A percentile compares a stretch with the other conserved stretches of the same genome.
Conservation (phyloP, 2,113 vertebrate genomes). For the Daphoenositta chrysoptera region DNA sequence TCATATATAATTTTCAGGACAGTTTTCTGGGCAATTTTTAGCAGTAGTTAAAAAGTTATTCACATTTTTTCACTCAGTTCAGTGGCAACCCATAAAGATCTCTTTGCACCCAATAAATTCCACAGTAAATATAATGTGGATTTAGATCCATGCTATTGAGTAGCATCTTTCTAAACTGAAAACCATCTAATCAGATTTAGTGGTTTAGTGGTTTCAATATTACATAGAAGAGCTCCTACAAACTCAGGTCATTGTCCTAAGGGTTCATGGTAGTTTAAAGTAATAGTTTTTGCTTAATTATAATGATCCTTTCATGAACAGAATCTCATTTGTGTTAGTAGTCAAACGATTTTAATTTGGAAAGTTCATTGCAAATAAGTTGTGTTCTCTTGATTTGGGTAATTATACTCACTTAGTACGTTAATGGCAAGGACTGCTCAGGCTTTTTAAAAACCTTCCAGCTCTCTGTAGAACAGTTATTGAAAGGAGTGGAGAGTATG, state of each 20-base stretch:
- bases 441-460: constrained; percentile 55
- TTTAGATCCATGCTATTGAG: not conserved
- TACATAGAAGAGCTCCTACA: not conserved
- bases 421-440: constrained; percentile 48
- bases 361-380: constrained; percentile 61
- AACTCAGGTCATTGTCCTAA: constrained; percentile 34
- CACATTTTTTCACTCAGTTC: not conserved
- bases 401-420: constrained; percentile 57
- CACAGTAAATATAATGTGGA: not conserved
- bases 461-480: constrained; percentile 51
- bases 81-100: not conserved
- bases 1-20: not conserved
- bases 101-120: not conserved
- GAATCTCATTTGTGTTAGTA: constrained; percentile 46
- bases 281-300: constrained; percentile 46
- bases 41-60: not conserved
- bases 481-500: constrained; percentile 31
- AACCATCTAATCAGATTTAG: not conserved
- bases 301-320: constrained; percentile 45
- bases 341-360: constrained; percentile 61
- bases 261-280: constrained; percentile 19
- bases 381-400: constrained; percentile 58
- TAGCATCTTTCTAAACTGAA: not conserved
- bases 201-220: not conserved
- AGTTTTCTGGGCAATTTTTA: not conserved